Percentiles rank a stretch among this genome's conserved stretches.
Evolutionary conservation across 2,888 invertebrate species (phyloP).

Genomic region (Aricia artaxerxes): DNA sequence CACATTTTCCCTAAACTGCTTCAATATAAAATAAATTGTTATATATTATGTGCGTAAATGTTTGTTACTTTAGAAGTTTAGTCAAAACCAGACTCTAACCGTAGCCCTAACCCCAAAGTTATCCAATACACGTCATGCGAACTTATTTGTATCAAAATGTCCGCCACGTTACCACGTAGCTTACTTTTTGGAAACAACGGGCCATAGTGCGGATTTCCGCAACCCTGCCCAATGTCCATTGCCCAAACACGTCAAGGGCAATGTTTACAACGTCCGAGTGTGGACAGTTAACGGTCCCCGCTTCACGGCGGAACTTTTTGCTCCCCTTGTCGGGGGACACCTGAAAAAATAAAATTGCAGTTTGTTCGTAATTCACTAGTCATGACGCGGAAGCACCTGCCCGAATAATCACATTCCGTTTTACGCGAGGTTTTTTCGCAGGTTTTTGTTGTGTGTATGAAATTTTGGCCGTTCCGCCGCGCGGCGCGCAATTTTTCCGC

Average conservation of each 20-base stretch:
- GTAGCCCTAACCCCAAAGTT: not conserved
- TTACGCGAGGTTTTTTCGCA: constrained; percentile 46
- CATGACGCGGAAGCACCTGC: constrained; percentile 66
- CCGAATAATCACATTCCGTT: constrained; percentile 75
- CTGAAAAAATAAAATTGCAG: constrained; percentile 62
- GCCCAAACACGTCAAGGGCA: constrained; percentile 43
- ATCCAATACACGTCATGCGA: constrained; percentile 3
- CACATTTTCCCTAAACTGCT: too few species aligned
- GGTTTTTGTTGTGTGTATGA: constrained; percentile 53
- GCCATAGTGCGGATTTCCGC: constrained; percentile 37
- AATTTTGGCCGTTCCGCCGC: constrained; percentile 47
- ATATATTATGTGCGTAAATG: not conserved
- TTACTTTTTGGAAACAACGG: constrained; percentile 41
- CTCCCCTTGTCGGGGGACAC: constrained; percentile 60
- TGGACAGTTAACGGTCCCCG: constrained; percentile 61
- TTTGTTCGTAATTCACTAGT: constrained; percentile 64
- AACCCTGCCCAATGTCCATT: constrained; percentile 35
- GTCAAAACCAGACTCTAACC: not conserved
- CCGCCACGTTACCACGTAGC: not conserved
- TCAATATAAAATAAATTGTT: too few species aligned
- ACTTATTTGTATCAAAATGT: constrained; percentile 17
- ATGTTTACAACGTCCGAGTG: constrained; percentile 61
- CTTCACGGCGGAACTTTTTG: constrained; percentile 63
- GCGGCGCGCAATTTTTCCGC: constrained; percentile 40
- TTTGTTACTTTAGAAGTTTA: not conserved